Evolutionary conservation across 2,888 invertebrate genomes (phyloP).

Genomic region (Oscheius onirici): DNA sequence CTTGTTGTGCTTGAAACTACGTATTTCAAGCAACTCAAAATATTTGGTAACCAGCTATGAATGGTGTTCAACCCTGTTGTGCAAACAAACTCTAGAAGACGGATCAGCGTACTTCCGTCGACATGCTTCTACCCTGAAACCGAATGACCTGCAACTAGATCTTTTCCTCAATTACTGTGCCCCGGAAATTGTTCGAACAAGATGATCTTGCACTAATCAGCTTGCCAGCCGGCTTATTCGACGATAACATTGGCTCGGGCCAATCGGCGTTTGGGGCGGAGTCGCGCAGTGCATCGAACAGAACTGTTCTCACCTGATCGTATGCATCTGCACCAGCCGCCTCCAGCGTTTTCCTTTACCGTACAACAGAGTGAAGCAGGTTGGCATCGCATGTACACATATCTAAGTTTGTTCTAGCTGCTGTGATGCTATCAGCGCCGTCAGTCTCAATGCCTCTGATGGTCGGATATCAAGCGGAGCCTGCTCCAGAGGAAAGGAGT

Average conservation of each 20-base stretch:
- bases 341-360: neutral
- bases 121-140: neutral
- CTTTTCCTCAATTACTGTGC: constrained; percentile 10
- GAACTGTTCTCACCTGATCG: neutral
- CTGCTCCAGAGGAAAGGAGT: constrained; percentile 36
- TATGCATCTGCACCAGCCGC: constrained; percentile 18
- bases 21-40: neutral
- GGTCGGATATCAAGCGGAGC: constrained; percentile 9
- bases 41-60: no score
- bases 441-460: constrained; percentile 22
- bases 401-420: neutral
- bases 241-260: constrained; percentile 22
- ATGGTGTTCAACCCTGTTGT: neutral
- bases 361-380: constrained; percentile 4
- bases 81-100: neutral
- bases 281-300: constrained; percentile 12
- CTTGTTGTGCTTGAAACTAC: neutral
- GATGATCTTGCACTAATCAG: constrained; percentile 32
- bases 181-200: constrained; percentile 30
- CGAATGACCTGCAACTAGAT: neutral
- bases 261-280: constrained; percentile 26
- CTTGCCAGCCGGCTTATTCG: constrained; percentile 29
- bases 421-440: constrained; percentile 22
- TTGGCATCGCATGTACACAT: neutral
- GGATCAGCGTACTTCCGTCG: neutral